Conservation (phyloP, 23 tunicate genomes). For the Styela clava region DNA sequence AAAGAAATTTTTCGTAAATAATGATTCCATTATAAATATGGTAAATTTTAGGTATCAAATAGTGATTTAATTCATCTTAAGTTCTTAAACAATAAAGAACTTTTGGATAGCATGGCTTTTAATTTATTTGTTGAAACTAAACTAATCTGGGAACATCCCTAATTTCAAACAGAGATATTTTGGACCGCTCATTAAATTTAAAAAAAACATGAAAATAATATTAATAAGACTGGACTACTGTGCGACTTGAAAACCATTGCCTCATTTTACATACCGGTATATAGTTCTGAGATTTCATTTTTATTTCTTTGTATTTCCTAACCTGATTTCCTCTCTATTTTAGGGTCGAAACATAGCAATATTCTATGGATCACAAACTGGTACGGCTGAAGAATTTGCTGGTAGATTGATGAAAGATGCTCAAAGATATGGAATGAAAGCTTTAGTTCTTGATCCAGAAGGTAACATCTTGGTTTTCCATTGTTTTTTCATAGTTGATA, state of each 20-base stretch:
- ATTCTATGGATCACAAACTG: constrained; percentile 98
- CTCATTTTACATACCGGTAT: background rate
- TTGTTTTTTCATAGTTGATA: background rate
- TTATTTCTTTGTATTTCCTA: background rate
- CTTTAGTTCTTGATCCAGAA: constrained; percentile 94
- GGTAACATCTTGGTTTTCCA: constrained; percentile 29
- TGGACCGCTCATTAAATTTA: background rate
- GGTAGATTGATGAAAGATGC: constrained; percentile 86
- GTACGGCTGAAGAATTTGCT: constrained; percentile 98
- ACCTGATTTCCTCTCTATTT: background rate
- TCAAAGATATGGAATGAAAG: constrained; percentile 95
- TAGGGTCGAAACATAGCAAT: constrained; percentile 82
- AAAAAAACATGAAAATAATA: too few species aligned
- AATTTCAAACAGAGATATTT: too few species aligned
- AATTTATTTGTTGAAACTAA: too few species aligned
- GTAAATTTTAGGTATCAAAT: too few species aligned
- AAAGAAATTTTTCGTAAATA: too few species aligned
- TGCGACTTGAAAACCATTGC: too few species aligned
- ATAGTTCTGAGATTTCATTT: background rate
- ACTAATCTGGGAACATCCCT: too few species aligned
- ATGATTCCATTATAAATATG: too few species aligned
- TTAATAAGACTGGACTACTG: background rate
- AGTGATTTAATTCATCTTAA: too few species aligned
- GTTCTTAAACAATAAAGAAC: too few species aligned
- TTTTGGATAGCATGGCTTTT: too few species aligned